Conservation (phyloP, 2,797 vertebrate genomes). For the Smutsia gigantea region DNA sequence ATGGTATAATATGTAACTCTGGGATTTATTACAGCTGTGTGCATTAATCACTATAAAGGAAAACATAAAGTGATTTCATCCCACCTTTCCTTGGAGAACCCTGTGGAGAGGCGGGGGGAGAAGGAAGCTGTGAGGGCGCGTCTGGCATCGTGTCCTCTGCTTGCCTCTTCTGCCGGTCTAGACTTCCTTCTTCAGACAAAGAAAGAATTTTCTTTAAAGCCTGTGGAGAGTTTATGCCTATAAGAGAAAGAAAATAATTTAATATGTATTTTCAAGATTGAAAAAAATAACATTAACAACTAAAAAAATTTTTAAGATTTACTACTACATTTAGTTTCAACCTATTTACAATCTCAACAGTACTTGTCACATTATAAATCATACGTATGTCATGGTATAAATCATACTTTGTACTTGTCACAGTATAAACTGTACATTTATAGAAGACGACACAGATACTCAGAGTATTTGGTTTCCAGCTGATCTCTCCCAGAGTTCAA, state of each 20-base stretch:
- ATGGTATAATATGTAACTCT: neutral
- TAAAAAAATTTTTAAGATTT: neutral
- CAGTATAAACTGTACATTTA: neutral
- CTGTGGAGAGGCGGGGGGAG: conserved; percentile 97
- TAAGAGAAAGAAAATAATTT: conserved; percentile 59
- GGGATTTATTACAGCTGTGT: neutral
- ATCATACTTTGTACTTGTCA: neutral
- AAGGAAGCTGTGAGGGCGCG: conserved; percentile 95
- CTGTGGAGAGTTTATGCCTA: conserved; percentile 98
- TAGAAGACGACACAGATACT: too few species aligned
- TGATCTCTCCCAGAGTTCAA: neutral
- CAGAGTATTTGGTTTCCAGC: neutral
- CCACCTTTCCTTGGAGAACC: conserved; percentile 99
- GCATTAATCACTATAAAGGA: neutral
- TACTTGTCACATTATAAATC: neutral
- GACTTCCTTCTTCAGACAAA: conserved; percentile 95
- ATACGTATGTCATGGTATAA: neutral
- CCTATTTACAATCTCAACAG: neutral
- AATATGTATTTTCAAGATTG: conserved; percentile 17
- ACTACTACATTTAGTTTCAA: neutral
- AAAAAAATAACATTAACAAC: conserved; percentile 6
- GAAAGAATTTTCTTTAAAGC: conserved; percentile 99
- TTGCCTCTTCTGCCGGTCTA: conserved; percentile 93
- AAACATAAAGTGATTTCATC: neutral
- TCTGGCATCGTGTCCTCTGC: conserved; percentile 95